Conservation (phyloP, 2,888 invertebrate genomes). For the Drosophila affinis region DNA sequence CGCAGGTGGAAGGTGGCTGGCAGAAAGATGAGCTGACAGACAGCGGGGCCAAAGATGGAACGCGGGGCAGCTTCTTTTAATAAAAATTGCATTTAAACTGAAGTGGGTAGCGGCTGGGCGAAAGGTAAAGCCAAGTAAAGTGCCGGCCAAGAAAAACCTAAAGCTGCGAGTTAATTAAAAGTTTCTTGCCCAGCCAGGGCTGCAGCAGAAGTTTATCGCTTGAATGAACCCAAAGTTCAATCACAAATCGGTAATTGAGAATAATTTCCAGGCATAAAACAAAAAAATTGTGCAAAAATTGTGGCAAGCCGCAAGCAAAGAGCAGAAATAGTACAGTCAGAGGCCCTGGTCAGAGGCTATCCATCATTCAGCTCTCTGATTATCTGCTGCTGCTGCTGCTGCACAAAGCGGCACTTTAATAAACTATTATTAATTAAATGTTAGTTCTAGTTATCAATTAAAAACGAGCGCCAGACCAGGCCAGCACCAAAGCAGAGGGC, state of each 20-base stretch:
- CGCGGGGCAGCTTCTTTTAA: slow-evolving; percentile 48
- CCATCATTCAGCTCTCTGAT: slow-evolving; percentile 1
- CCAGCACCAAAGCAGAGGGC: not conserved
- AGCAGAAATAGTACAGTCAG: not conserved
- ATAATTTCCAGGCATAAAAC: not conserved
- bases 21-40: slow-evolving; percentile 8
- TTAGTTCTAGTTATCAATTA: slow-evolving; percentile 53
- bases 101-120: slow-evolving; percentile 27
- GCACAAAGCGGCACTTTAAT: slow-evolving; percentile 44
- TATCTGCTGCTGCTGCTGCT: slow-evolving; percentile 9
- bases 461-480: slow-evolving; percentile 34
- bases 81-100: slow-evolving; percentile 53
- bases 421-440: slow-evolving; percentile 57
- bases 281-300: no score
- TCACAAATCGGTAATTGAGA: not conserved
- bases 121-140: slow-evolving; percentile 5
- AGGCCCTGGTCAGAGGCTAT: slow-evolving; percentile 7
- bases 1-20: slow-evolving; percentile 28
- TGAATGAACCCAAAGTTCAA: slow-evolving; percentile 7
- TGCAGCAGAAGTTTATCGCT: slow-evolving; percentile 4
- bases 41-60: slow-evolving; percentile 13
- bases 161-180: slow-evolving; percentile 53
- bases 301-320: not conserved
- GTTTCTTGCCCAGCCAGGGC: slow-evolving; percentile 44
- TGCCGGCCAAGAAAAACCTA: slow-evolving; percentile 26